Percentiles rank a stretch among this genome's conserved stretches.
phyloP scores from a whole-genome alignment of 2,113 vertebrate species.

The Gymnocephalus cernua region DNA sequence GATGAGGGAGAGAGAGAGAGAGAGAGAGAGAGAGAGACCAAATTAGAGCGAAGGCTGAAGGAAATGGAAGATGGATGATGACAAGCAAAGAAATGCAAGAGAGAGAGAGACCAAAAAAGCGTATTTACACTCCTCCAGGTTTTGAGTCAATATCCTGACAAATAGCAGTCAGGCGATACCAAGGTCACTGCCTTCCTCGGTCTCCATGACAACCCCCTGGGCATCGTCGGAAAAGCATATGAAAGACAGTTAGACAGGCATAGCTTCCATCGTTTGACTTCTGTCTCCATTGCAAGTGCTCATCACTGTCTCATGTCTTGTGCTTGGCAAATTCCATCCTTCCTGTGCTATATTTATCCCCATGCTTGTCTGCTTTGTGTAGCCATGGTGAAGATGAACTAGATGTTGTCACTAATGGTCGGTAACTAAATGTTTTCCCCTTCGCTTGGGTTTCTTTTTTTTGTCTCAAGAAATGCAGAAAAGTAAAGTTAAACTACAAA shows the following conservation, averaged over 20 bases:
- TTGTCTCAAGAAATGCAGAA: not conserved
- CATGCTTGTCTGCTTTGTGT: not conserved
- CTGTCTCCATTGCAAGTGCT: not conserved
- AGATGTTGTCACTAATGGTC: not conserved
- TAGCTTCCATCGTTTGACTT: conserved; percentile 10
- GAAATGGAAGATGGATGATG: too few relatives aligned
- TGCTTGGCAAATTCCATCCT: conserved; percentile 35
- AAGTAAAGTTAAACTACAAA: not conserved
- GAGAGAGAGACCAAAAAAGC: not conserved
- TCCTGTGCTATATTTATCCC: conserved; percentile 23
- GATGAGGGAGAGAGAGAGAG: conserved; percentile 9
- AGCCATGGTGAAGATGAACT: conserved; percentile 5
- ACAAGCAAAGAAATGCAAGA: too few relatives aligned
- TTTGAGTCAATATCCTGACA: conserved; percentile 58
- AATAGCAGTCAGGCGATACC: conserved; percentile 31
- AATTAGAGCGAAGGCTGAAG: too few relatives aligned
- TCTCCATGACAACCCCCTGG: conserved; percentile 66
- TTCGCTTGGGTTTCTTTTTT: not conserved
- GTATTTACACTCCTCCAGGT: conserved; percentile 53
- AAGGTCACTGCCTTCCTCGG: conserved; percentile 48
- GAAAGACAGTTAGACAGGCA: conserved; percentile 6
- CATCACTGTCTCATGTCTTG: conserved; percentile 3
- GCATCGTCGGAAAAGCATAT: not conserved
- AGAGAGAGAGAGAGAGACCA: not conserved
- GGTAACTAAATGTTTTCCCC: not conserved